Evolutionary conservation across 2,888 invertebrate genomes (phyloP), one percentile per base, ranked within the genome.

Genomic region (Ommatoiulus sabulosus): DNA sequence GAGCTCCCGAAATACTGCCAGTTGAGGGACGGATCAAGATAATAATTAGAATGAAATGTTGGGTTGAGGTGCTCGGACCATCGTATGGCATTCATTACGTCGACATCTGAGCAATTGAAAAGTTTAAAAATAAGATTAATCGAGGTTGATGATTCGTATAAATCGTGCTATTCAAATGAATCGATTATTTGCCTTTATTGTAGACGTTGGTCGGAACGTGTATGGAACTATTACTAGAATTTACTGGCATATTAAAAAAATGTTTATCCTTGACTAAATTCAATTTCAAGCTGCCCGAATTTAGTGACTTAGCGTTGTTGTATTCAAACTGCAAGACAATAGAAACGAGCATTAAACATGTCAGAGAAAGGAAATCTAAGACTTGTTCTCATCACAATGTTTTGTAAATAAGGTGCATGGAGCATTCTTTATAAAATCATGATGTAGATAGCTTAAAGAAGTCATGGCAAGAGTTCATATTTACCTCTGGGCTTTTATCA

Each of bases 1-100:
- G 97, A 95, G 91, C 98, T 98, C 46, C 99, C 98, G 92, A 99
- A 99, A 93, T 98, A 99, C 93, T 99, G 99, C 98, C 99, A 99
- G 0, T 96, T 96, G 57, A 98, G 93, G 0, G 97, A 97, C 0
- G 98, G 97, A 93, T 98, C 97, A 0, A 96, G 95, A 90, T 96
- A 94, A 92, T 97, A 97, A 93, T 99, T 99, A 91, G 96, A 95
- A 88, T 93, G 94, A 92, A 99, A 99, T 8, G 96, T 95, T 48
- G 95, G 94, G 91, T 98, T 97, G 88, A 99, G 94, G 24, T 94
- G 94, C 92, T 96, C 96, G 0, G 99, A 97, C 98, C 99, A 99
- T 92, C 95, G 94, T 89, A 99, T 97, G 57, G 97, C 98, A 93
- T 97, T 96, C 90, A 98, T 95, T 7, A 99, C 97, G 91, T 96